Evolutionary conservation across 2,888 invertebrate species (phyloP), one percentile per base, ranked within the genome.

Genomic region (Melangyna quadrimaculata): DNA sequence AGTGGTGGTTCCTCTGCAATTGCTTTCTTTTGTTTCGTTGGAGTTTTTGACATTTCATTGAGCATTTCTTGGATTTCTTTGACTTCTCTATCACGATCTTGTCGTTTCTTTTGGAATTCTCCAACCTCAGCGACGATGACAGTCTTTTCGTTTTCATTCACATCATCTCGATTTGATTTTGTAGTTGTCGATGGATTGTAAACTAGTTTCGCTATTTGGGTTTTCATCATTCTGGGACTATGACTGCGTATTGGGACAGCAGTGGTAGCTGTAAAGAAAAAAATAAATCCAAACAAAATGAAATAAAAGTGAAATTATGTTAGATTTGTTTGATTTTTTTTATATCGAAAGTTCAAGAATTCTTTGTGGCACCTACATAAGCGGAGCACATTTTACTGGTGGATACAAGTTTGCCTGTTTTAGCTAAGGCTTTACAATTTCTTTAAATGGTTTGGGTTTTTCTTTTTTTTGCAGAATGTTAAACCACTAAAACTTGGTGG

Each of bases 41-140:
- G 77, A 61, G 77, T 70, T 51, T 88, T 88, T 57, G 84, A 78
- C 40, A 88, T 88, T 87, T 89, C 87, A 71, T 84, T 88, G 51
- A 90, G 78, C 87, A 89, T 89, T 74, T 88, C 87, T 69, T 89
- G 88, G 67, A 89, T 88, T 88, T 88, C 89, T 57, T 87, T 81
- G 6, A 88, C 88, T 77, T 89, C 89, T 65, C 87, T 87, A 48
- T 89, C 88, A 4, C 88, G 87, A 63, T 90, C 89, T 12, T 87
- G 51, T 69, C 89, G 89, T 65, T 88, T 89, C 67, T 88, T 88
- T 24, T 84, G 75, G 77, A 89, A 89, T 32, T 88, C 87, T 19
- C 87, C 63, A 27, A 79, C 74, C 29, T 45, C 67, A 67, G 17
- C 51, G 10, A 14, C 35, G 32, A 10, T 57, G 35, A 59, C 45